Evolutionary conservation across 2,888 invertebrate species (phyloP).

Genomic region (Cancer borealis): DNA sequence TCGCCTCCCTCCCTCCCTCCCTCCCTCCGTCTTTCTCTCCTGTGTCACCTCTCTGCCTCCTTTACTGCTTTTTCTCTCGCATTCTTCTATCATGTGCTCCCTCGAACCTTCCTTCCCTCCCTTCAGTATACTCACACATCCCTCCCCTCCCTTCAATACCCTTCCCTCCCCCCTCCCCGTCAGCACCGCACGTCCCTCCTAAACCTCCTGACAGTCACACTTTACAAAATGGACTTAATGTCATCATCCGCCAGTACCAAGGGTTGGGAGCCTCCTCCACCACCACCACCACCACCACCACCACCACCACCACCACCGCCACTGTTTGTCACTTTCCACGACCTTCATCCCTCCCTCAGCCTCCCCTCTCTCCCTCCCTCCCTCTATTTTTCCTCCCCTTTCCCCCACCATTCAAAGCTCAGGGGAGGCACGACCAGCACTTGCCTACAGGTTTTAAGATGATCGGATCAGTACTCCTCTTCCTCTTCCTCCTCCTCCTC

Average conservation of each 20-base stretch:
- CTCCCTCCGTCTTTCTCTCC: neutral
- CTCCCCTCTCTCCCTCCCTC: neutral
- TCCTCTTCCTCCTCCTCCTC: no score
- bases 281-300: neutral
- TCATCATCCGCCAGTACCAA: conserved; percentile 59
- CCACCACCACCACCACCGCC: neutral
- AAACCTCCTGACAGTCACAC: conserved; percentile 64
- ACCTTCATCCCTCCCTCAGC: neutral
- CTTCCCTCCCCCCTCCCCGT: neutral
- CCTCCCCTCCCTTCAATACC: neutral
- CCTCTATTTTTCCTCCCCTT: neutral
- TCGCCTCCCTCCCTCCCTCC: neutral
- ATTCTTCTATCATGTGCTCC: conserved; percentile 14
- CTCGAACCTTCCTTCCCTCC: neutral
- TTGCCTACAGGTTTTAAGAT: conserved; percentile 58
- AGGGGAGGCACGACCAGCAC: conserved; percentile 34
- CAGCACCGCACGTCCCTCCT: conserved; percentile 26
- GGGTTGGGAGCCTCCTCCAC: neutral
- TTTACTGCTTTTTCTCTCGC: conserved; percentile 12
- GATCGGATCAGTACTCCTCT: conserved; percentile 47
- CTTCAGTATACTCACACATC: neutral
- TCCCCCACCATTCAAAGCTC: neutral
- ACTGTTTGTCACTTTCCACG: conserved; percentile 53
- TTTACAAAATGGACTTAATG: conserved; percentile 66
- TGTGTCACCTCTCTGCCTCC: neutral